Evolutionary conservation across 2,888 invertebrate genomes (phyloP), one percentile per base, ranked within the genome.

Genomic region (Acrobasis suavella): DNA sequence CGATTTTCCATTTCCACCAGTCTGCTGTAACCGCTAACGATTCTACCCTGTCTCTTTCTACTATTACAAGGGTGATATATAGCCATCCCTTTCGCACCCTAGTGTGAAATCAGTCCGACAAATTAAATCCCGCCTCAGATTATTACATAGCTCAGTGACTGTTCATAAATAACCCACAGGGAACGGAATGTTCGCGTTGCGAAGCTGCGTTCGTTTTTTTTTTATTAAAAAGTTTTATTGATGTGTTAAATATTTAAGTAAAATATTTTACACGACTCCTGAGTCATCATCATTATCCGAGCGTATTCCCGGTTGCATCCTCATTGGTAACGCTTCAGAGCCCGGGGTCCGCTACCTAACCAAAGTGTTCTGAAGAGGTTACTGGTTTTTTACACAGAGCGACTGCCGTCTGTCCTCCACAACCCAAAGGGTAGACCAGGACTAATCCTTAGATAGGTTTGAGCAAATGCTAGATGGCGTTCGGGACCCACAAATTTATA

Each of bases 61-160:
- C 64, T 78, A 17, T 59, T 22, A 0, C 9, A n/a, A 12, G 61
- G n/a, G 50, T 38, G n/a, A 10, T 55, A 70, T 74, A 65, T 42
- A 9, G 58, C 62, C 52, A 39, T 84, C 86, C 67, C 80, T 46
- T 63, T 86, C 75, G 65, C 80, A 73, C 83, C 72, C 86, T 93
- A 93, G 93, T 93, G 94, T 94, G 93, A 94, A 94, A 94, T 94
- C 94, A 94, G 94, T 94, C 94, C 93, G 92, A 93, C 94, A 94
- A 94, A 94, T 94, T 94, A 94, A 94, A 94, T 94, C 94, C 94
- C 86, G 93, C 93, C 93, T 93, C 93, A 94, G 94, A 94, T 94
- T 94, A 94, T 94, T 94, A 94, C 94, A 94, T 94, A 94, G 93
- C 94, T 94, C 93, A 93, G 94, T 93, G 94, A 94, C 93, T 93